Evolutionary conservation across 2,113 vertebrate genomes (phyloP), one percentile per base, ranked within the genome.

Genomic region (Solea senegalensis): DNA sequence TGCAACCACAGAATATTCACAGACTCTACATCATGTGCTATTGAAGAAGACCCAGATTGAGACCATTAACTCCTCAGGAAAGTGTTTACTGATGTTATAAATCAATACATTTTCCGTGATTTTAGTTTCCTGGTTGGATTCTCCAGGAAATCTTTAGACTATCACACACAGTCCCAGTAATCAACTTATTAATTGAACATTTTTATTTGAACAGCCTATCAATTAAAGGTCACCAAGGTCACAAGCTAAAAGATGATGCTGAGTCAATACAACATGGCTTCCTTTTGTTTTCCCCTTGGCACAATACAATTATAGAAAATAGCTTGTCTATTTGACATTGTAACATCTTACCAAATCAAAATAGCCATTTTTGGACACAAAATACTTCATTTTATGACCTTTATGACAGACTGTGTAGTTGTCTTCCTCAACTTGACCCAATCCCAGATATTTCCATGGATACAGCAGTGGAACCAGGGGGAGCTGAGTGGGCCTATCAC

Each of bases 401-500:
- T 66, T 52, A 52, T 14, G 9, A 69, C 70, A 65, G 55, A 72
- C 79, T 65, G 61, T 80, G 77, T 76, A 74, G 76, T 71, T 71
- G 81, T 86, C 88, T 82, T 84, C 78, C 80, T 78, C 83, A 85
- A 78, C 78, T 90, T 90, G 82, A 92, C 88, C 86, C 65, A 69
- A 40, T 83, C 71, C 65, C 61, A 48, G 76, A 82, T 81, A 86
- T 89, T 91, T 88, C 82, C 84, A 81, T 86, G 83, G 82, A 78
- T 85, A 87, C 80, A 86, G 85, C 72, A 83, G 72, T 86, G 67
- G 83, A 82, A 84, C 76, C 82, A 85, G 71, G 55, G 76, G 73
- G 78, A 88, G 76, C 72, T 65, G 86, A 89, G 91, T 91, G 82
- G 86, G 86, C 81, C 84, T 84, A 90, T 90, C 87, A 82, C 85